Evolutionary conservation across 2,797 vertebrate genomes (phyloP).

Genomic region (Megaceryle alcyon): DNA sequence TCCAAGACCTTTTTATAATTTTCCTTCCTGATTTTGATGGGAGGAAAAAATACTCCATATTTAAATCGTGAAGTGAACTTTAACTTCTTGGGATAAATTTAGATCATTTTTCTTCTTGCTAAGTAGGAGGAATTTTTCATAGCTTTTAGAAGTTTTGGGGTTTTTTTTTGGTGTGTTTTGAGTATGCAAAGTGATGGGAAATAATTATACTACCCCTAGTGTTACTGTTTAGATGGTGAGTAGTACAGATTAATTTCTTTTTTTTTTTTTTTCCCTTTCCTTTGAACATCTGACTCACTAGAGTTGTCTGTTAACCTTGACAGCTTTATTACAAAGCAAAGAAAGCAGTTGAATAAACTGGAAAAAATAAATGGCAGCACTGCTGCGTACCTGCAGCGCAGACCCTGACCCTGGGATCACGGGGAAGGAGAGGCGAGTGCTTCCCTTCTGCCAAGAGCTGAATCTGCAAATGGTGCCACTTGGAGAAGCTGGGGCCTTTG

Average conservation of each 20-base stretch:
- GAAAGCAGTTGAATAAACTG: background rate
- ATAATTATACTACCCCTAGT: background rate
- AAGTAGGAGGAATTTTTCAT: background rate
- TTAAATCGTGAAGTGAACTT: background rate
- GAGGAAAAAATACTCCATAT: background rate
- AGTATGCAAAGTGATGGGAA: background rate
- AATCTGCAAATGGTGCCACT: background rate
- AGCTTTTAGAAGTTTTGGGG: background rate
- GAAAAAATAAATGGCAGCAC: background rate
- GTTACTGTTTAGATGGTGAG: background rate
- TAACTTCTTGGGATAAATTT: slow-evolving; percentile 11
- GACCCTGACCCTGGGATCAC: background rate
- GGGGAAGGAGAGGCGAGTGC: background rate
- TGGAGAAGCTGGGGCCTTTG: background rate
- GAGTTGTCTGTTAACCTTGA: background rate
- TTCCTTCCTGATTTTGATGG: background rate
- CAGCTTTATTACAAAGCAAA: background rate
- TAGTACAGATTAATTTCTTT: background rate
- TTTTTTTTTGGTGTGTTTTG: background rate
- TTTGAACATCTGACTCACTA: background rate
- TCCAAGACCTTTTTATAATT: background rate
- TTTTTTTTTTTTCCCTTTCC: background rate
- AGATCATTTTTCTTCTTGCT: background rate
- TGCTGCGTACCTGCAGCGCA: background rate
- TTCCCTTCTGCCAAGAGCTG: background rate